Evolutionary conservation across 2,113 vertebrate genomes (phyloP).

Genomic region (Vidua macroura): DNA sequence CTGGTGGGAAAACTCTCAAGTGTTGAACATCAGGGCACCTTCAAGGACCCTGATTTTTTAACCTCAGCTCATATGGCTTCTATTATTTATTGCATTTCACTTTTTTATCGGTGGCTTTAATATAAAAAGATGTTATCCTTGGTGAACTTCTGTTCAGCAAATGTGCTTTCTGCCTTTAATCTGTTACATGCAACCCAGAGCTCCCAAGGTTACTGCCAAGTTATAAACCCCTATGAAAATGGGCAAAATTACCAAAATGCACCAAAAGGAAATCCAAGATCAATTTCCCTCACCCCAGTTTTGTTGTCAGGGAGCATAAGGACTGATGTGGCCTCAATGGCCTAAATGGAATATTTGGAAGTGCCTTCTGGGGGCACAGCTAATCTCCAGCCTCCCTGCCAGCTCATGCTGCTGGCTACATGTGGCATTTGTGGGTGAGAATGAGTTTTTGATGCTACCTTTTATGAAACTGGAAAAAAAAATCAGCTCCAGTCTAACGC

Average conservation of each 20-base stretch:
- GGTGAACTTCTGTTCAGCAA: conserved; percentile 21
- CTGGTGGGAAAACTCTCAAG: background rate
- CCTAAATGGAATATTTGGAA: background rate
- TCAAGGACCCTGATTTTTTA: background rate
- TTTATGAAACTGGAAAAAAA: background rate
- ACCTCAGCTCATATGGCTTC: background rate
- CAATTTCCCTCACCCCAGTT: background rate
- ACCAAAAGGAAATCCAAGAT: background rate
- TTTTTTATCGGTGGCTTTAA: conserved; percentile 11
- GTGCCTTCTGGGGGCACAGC: background rate
- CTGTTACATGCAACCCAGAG: background rate
- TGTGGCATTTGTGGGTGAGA: background rate
- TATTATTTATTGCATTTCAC: conserved; percentile 7
- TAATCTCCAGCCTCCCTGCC: background rate
- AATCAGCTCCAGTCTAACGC: background rate
- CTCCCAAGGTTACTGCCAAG: background rate
- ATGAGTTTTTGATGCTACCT: background rate
- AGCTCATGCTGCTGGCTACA: background rate
- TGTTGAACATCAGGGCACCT: background rate
- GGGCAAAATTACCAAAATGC: background rate
- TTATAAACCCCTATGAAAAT: background rate
- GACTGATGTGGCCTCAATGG: background rate
- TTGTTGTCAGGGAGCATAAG: background rate
- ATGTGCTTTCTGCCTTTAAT: background rate
- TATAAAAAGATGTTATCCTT: background rate